These are phyloP conservation scores for Chlorodrepanis virens DNA, from an alignment of 2,113 vertebrate genomes.

Conservation along the genomic window DNA sequence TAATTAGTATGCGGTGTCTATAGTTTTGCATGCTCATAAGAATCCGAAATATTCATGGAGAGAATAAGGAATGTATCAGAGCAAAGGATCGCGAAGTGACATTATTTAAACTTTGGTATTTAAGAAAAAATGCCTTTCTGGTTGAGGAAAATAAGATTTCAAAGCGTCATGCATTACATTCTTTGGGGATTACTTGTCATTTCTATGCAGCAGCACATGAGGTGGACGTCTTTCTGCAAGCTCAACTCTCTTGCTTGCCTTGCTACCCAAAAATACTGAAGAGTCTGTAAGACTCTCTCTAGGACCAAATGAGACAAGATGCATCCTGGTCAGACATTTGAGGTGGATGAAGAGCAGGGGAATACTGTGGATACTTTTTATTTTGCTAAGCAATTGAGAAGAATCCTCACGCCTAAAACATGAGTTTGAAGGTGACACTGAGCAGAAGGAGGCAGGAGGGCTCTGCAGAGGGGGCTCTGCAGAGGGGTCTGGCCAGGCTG, in stretches of 20 bases:
- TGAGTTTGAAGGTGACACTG: not conserved
- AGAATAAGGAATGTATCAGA: not conserved
- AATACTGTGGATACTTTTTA: not conserved
- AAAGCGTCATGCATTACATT: not conserved
- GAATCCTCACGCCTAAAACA: accelerated
- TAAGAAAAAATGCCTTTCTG: not conserved
- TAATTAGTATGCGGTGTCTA: not conserved
- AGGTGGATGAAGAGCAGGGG: not conserved
- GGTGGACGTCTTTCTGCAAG: not conserved
- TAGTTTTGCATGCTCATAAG: not conserved
- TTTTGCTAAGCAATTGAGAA: not conserved
- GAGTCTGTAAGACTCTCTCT: not conserved
- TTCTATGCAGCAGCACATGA: not conserved
- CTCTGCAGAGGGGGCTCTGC: not conserved
- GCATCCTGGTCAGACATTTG: not conserved
- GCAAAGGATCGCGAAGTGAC: not conserved
- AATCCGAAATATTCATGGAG: not conserved
- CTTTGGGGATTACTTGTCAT: not conserved
- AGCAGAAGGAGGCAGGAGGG: not conserved
- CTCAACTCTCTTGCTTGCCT: not conserved
- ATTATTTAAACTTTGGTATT: not conserved
- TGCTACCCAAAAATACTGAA: not conserved
- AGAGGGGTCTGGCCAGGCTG: not conserved
- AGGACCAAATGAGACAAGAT: not conserved
- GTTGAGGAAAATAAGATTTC: not conserved